A percentile compares a stretch with the other conserved stretches of the same genome.
phyloP scores from a whole-genome alignment of 2,113 vertebrate genomes.

The Callipepla californica region DNA sequence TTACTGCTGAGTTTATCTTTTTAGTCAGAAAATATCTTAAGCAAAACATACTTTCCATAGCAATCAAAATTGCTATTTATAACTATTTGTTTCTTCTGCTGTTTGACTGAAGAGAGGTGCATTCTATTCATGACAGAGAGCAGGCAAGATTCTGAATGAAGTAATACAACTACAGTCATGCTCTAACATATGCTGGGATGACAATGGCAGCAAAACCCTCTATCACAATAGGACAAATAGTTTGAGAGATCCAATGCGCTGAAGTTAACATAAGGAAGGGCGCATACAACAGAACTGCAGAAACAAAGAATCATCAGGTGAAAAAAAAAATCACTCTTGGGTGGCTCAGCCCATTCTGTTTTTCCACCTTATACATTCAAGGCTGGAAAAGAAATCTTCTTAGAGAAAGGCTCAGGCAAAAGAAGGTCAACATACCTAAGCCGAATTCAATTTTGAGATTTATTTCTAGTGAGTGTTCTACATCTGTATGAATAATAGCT shows the following conservation, averaged over 20 bases:
- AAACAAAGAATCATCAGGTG: background rate
- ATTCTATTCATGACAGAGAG: background rate
- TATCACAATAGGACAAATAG: background rate
- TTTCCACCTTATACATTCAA: background rate
- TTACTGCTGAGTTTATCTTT: background rate
- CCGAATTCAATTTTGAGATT: background rate
- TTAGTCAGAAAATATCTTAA: background rate
- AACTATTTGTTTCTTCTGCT: background rate
- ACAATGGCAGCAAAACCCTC: background rate
- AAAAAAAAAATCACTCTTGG: background rate
- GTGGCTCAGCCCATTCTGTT: background rate
- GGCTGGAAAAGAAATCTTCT: background rate
- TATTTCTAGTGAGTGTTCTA: background rate
- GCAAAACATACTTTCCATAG: background rate
- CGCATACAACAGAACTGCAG: background rate
- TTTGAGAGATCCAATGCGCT: background rate
- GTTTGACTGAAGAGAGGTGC: background rate
- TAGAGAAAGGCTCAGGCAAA: background rate
- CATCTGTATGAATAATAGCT: background rate
- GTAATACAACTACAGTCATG: background rate
- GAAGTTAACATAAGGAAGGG: background rate
- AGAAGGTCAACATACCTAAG: background rate
- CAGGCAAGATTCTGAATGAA: background rate
- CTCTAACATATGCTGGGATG: background rate
- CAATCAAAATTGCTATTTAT: background rate